Evolutionary conservation across 2,113 vertebrate species (phyloP), one percentile per base, ranked within the genome.

Genomic region (Vulpes lagopus): DNA sequence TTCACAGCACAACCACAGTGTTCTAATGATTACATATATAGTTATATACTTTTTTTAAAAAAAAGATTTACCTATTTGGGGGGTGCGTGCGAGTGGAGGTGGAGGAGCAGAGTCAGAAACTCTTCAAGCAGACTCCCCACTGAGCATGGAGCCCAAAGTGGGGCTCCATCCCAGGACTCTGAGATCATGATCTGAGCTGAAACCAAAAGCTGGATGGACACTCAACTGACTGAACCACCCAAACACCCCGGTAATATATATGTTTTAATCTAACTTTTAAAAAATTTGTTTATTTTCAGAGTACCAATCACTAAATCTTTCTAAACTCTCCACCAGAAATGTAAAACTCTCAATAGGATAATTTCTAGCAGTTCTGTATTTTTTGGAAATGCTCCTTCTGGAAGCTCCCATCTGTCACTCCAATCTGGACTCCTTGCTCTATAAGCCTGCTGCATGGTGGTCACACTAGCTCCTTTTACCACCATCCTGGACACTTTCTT

Each of bases 211-310:
- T 69, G 67, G 67, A 69, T 69, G 67, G 67, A 69, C 17, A 2
- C 32, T 69, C 67, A 69, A 69, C 67, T 2, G 17, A 69, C 17
- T 69, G 32, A 69, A 3, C 67, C 67, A 69, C 17, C 8, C 32
- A 69, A n/a, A n/a, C 8, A 19, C 32, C 67, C 32, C 0, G 9
- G 67, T 69, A 35, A 69, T 19, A 69, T 69, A 79, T 57, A 38
- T 30, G n/a, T 93, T 89, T 93, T 51, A 69, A 43, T 62, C 1
- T 49, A 27, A 35, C 15, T 83, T 9, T 51, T 79, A 17, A 49
- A 27, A 76, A 76, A 49, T 79, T 62, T 30, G 30, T 81, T 88
- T 93, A 85, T 93, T 93, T 93, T 73, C 35, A 85, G 30, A 92
- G 35, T 88, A 88, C 78, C 62, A 73, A 65, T 89, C 35, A 85